Percentiles rank a stretch among this genome's conserved stretches.
Evolutionary conservation across 2,113 vertebrate species (phyloP).

Genomic region (Mungos mungo): DNA sequence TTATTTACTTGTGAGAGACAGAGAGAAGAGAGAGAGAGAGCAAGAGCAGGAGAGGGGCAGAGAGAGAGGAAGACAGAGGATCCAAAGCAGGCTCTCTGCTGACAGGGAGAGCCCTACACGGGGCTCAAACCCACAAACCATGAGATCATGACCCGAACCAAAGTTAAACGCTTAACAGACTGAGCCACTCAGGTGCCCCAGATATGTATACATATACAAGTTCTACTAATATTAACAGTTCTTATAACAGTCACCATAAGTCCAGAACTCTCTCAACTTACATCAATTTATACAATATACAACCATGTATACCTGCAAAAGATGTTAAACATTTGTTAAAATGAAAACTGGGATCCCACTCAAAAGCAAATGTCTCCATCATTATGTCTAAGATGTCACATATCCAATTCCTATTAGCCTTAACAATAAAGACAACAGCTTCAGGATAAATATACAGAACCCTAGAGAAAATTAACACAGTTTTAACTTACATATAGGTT

Average conservation of each 20-base stretch:
- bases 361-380: neutral
- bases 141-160: too few relatives aligned
- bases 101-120: too few relatives aligned
- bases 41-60: too few relatives aligned
- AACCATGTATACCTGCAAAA: slow-evolving; percentile 41
- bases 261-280: slow-evolving; percentile 17
- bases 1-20: too few relatives aligned
- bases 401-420: slow-evolving; percentile 1
- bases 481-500: slow-evolving; percentile 53
- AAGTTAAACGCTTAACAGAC: too few relatives aligned
- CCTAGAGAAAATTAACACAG: neutral
- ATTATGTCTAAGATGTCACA: neutral
- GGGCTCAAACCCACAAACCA: too few relatives aligned
- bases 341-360: neutral
- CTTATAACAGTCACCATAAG: neutral
- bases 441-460: neutral
- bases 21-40: too few relatives aligned
- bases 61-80: too few relatives aligned
- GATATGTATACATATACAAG: neutral
- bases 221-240: slow-evolving; percentile 43
- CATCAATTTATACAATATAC: slow-evolving; percentile 28
- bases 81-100: too few relatives aligned
- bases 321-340: neutral
- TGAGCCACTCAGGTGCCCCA: too few relatives aligned
- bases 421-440: slow-evolving; percentile 23